phyloP scores from a whole-genome alignment of 2,113 vertebrate species.

The Mus pahari region DNA sequence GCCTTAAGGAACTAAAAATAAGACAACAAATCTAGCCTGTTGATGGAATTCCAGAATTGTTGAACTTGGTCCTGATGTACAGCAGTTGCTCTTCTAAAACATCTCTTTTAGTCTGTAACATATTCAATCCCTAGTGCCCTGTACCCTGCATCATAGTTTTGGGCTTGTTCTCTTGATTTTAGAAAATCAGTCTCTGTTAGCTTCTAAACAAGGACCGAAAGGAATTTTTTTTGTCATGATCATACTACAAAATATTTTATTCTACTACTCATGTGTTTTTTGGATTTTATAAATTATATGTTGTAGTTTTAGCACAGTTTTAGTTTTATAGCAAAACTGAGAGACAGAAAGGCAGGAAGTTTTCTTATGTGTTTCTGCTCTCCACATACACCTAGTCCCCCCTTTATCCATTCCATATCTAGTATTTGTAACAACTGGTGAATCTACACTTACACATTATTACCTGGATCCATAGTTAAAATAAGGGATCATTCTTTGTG shows the following conservation, averaged over 20 bases:
- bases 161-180: not conserved
- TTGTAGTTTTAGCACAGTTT: not conserved
- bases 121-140: not conserved
- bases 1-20: not conserved
- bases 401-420: not conserved
- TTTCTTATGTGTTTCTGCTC: not conserved
- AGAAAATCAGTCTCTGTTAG: not conserved
- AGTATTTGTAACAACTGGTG: not conserved
- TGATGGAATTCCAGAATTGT: not conserved
- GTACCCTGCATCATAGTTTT: not conserved
- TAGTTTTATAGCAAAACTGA: not conserved
- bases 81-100: not conserved
- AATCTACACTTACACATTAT: not conserved
- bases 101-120: not conserved
- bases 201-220: not conserved
- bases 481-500: not conserved
- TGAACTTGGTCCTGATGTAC: not conserved
- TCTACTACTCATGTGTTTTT: not conserved
- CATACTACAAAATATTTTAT: constrained; percentile 8
- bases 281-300: not conserved
- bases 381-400: not conserved
- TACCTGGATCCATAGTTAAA: not conserved
- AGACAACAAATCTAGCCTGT: not conserved
- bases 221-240: not conserved
- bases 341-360: not conserved